These are phyloP conservation scores for Chrysolina haemoptera DNA, from an alignment of 2,888 invertebrate genomes.

Conservation along the genomic window DNA sequence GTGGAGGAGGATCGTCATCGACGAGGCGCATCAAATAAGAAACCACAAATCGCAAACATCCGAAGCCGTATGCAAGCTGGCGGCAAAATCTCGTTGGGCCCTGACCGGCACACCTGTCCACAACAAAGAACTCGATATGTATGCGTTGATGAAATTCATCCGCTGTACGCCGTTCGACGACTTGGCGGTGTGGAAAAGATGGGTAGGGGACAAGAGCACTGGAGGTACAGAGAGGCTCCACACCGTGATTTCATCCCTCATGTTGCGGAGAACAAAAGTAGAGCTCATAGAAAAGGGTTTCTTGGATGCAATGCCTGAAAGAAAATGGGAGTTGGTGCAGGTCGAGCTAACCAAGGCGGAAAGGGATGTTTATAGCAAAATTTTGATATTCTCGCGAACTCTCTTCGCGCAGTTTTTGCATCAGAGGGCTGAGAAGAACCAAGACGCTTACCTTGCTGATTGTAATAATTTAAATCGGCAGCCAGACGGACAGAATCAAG, in stretches of 20 bases:
- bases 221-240: conserved; percentile 87
- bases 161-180: conserved; percentile 91
- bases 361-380: conserved; percentile 84
- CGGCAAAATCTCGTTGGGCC: conserved; percentile 81
- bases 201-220: conserved; percentile 88
- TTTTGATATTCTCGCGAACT: conserved; percentile 80
- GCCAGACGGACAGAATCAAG: conserved; percentile 60
- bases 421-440: conserved; percentile 81
- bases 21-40: conserved; percentile 94
- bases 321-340: conserved; percentile 72
- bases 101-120: conserved; percentile 97
- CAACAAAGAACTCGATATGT: conserved; percentile 90
- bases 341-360: conserved; percentile 80
- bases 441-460: conserved; percentile 57
- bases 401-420: conserved; percentile 84
- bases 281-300: conserved; percentile 80
- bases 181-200: conserved; percentile 88
- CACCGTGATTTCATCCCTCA: conserved; percentile 86
- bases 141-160: conserved; percentile 86
- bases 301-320: conserved; percentile 76
- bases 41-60: conserved; percentile 88
- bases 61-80: conserved; percentile 78
- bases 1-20: conserved; percentile 91
- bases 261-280: conserved; percentile 90
- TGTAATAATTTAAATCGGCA: conserved; percentile 14